Evolutionary conservation across 2,113 vertebrate genomes (phyloP).

Genomic region (Cinclus mexicanus): DNA sequence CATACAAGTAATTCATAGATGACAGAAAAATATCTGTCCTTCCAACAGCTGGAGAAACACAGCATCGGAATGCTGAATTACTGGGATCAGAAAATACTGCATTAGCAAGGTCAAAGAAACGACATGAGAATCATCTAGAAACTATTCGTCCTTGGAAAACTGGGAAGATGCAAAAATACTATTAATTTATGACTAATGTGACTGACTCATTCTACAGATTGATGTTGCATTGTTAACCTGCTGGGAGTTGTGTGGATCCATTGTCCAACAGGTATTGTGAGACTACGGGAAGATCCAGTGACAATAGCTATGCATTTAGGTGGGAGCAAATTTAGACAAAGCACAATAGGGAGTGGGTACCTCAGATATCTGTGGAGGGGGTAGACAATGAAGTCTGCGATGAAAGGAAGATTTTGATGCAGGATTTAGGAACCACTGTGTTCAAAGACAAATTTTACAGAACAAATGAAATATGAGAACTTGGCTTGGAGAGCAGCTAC

Average conservation of each 20-base stretch:
- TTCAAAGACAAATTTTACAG: neutral
- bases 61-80: neutral
- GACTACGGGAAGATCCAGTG: neutral
- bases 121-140: neutral
- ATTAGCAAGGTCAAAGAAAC: neutral
- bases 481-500: neutral
- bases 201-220: neutral
- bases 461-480: neutral
- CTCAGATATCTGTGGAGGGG: neutral
- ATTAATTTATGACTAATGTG: neutral
- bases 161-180: neutral
- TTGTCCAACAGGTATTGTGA: neutral
- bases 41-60: neutral
- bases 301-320: neutral
- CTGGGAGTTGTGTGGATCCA: neutral
- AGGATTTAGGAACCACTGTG: neutral
- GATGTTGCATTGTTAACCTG: neutral
- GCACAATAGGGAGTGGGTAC: neutral
- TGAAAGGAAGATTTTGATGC: neutral
- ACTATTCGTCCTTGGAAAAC: neutral
- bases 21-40: neutral
- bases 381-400: neutral
- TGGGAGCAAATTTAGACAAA: neutral
- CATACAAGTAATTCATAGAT: neutral
- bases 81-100: neutral